Evolutionary conservation across 2,113 vertebrate species (phyloP).

Genomic region (Barbus barbus): DNA sequence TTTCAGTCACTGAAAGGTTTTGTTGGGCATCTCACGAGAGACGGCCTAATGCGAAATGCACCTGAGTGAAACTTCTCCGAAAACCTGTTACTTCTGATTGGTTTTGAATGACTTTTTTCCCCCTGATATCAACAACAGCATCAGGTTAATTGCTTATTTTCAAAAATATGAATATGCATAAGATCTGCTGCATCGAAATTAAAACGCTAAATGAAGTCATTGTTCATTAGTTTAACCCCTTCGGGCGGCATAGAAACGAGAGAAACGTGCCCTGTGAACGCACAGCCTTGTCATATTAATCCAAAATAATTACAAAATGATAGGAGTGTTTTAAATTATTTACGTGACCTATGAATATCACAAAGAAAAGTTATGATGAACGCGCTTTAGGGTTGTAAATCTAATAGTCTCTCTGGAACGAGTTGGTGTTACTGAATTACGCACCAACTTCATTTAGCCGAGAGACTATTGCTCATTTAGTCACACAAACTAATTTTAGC

Average conservation of each 20-base stretch:
- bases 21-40: slow-evolving; percentile 5
- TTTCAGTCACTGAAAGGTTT: slow-evolving; percentile 17
- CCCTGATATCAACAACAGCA: slow-evolving; percentile 52
- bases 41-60: neutral
- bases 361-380: neutral
- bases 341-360: slow-evolving; percentile 15
- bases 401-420: slow-evolving; percentile 21
- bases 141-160: slow-evolving; percentile 40
- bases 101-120: slow-evolving; percentile 52
- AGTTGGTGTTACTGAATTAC: slow-evolving; percentile 11
- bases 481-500: slow-evolving; percentile 19
- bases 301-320: slow-evolving; percentile 47
- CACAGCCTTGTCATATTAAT: slow-evolving; percentile 39
- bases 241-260: slow-evolving; percentile 3
- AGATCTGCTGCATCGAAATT: slow-evolving; percentile 19
- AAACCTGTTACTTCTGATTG: slow-evolving; percentile 42
- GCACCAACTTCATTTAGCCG: neutral
- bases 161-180: slow-evolving; percentile 33
- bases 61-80: slow-evolving; percentile 16
- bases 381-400: slow-evolving; percentile 22
- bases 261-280: slow-evolving; percentile 4
- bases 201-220: slow-evolving; percentile 26
- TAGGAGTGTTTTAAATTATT: slow-evolving; percentile 26
- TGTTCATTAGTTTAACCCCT: slow-evolving; percentile 42
- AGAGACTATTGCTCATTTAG: slow-evolving; percentile 14